Evolutionary conservation across 2,113 vertebrate species (phyloP).

Genomic region (Myrmophylax atrothorax): DNA sequence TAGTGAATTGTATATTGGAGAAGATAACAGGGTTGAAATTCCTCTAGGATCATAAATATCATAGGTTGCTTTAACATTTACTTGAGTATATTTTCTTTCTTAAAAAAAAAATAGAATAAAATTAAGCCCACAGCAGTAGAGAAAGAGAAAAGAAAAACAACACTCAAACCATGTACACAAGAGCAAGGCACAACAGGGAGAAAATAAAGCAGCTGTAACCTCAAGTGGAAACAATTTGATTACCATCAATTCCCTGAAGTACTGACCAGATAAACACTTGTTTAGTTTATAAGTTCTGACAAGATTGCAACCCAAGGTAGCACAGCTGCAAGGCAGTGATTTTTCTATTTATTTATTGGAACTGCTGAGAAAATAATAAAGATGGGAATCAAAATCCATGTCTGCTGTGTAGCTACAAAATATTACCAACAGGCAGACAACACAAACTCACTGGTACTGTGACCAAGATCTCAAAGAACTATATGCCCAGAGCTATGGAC

Average conservation of each 20-base stretch:
- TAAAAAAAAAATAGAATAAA: background rate
- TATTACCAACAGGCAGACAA: background rate
- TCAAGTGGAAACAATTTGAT: conserved; percentile 50
- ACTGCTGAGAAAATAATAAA: conserved; percentile 11
- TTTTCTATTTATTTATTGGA: conserved; percentile 23
- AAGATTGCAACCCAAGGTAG: conserved; percentile 33
- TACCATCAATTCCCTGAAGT: conserved; percentile 40
- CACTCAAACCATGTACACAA: background rate
- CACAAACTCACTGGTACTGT: background rate
- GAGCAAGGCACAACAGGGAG: background rate
- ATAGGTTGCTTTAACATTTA: background rate
- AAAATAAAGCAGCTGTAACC: conserved; percentile 25
- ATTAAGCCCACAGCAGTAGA: background rate
- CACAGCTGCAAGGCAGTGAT: background rate
- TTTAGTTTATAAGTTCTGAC: conserved; percentile 38
- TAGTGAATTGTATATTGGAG: background rate
- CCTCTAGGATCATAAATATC: background rate
- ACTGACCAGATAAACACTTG: conserved; percentile 36
- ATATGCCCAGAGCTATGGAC: background rate
- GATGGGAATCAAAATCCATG: background rate
- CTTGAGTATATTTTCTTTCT: background rate
- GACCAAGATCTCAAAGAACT: background rate
- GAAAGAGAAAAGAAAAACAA: background rate
- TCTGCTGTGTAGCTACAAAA: background rate
- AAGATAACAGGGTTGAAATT: background rate